Conservation (phyloP, 2,888 invertebrate species). For the Agrochola lota region DNA sequence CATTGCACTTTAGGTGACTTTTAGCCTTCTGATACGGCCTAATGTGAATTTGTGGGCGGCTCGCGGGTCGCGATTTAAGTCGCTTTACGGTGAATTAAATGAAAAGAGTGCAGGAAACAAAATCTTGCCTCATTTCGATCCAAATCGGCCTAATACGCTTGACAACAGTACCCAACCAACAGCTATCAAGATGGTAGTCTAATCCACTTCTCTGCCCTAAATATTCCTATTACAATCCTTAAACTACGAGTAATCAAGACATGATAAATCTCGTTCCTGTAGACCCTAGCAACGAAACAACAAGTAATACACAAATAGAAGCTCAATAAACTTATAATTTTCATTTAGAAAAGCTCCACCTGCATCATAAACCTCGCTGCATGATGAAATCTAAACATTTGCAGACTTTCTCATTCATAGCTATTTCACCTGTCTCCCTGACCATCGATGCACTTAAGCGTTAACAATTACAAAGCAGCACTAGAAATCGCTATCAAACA, state of each 20-base stretch:
- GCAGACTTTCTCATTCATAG: constrained; percentile 58
- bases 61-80: too few relatives aligned
- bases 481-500: constrained; percentile 49
- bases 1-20: too few relatives aligned
- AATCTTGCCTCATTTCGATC: background rate
- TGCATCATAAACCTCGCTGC: constrained; percentile 2
- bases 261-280: too few relatives aligned
- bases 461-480: constrained; percentile 49
- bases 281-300: background rate
- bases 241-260: background rate
- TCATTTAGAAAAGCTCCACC: constrained; percentile 32
- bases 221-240: too few relatives aligned
- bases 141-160: background rate
- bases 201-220: background rate
- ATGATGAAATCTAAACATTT: constrained; percentile 20
- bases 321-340: background rate
- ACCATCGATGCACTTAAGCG: constrained; percentile 31
- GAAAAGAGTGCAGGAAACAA: background rate
- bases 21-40: too few relatives aligned
- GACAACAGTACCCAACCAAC: background rate
- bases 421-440: constrained; percentile 52
- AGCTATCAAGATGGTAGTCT: background rate
- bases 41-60: too few relatives aligned
- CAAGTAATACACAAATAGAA: background rate
- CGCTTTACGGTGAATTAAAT: too few relatives aligned